Conservation (phyloP, 1,140 invertebrate genomes). For the Drosophila baimaii region DNA sequence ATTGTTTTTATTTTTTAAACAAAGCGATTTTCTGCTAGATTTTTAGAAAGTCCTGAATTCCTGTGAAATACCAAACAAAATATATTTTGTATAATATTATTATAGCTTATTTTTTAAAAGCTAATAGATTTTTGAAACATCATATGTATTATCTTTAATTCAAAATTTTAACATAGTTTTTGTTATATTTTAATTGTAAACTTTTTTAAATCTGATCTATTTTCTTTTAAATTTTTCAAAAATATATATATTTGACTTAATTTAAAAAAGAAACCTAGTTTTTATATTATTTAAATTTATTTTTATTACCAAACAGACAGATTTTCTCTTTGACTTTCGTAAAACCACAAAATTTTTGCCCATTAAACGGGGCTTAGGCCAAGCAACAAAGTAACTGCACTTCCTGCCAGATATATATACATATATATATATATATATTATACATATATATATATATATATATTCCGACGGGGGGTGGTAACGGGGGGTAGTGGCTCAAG, state of each 20-base stretch:
- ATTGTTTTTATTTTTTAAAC: too few relatives aligned
- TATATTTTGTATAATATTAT: too few relatives aligned
- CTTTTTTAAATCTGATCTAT: not conserved
- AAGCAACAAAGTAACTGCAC: constrained; percentile 54
- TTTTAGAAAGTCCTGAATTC: too few relatives aligned
- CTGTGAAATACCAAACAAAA: too few relatives aligned
- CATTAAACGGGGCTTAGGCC: constrained; percentile 77
- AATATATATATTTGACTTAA: too few relatives aligned
- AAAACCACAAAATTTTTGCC: constrained; percentile 42
- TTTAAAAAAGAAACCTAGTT: too few relatives aligned
- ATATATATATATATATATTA: not conserved
- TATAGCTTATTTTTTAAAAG: too few relatives aligned
- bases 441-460: not conserved
- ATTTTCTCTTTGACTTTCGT: constrained; percentile 8
- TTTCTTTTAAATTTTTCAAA: too few relatives aligned
- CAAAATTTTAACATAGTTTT: too few relatives aligned
- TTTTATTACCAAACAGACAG: not conserved
- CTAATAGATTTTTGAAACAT: too few relatives aligned
- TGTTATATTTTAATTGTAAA: not conserved
- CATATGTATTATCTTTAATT: too few relatives aligned
- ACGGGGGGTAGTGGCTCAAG: constrained; percentile 56
- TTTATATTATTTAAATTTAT: not conserved
- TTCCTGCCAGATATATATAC: constrained; percentile 15
- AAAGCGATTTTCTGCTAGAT: too few relatives aligned
- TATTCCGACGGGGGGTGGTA: not conserved